phyloP scores from a whole-genome alignment of 2,113 vertebrate species.

The Columba janthina region DNA sequence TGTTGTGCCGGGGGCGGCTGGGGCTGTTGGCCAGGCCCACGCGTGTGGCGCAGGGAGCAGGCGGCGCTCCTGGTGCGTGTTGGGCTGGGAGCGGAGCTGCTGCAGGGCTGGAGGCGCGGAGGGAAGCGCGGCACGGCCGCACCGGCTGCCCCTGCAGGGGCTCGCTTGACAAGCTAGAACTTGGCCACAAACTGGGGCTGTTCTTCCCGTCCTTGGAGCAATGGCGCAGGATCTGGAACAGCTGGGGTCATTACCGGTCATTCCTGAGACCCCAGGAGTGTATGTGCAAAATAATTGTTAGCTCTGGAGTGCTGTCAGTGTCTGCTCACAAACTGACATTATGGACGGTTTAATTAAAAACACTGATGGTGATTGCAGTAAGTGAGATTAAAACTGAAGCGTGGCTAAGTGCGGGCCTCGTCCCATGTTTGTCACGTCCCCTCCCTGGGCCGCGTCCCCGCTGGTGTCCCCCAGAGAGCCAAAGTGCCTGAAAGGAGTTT shows the following conservation, averaged over 20 bases:
- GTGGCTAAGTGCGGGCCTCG: too few species aligned
- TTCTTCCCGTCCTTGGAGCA: neutral
- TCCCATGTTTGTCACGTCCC: neutral
- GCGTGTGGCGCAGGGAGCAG: rapidly evolving
- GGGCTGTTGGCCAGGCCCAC: too few species aligned
- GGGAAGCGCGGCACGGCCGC: neutral
- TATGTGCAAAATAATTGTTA: neutral
- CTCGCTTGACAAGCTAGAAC: neutral
- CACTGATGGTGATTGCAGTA: neutral
- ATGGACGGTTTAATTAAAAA: neutral
- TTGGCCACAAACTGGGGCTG: neutral
- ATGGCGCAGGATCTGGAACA: neutral
- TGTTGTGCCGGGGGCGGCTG: too few species aligned
- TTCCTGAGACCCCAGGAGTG: neutral
- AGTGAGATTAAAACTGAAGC: neutral
- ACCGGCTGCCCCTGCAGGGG: neutral
- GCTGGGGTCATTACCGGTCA: neutral
- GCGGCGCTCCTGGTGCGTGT: too few species aligned
- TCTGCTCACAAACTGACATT: neutral
- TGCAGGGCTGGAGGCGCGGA: neutral
- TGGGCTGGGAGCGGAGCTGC: neutral
- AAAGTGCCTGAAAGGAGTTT: too few species aligned
- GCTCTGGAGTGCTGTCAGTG: neutral
- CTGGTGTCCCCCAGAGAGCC: too few species aligned
- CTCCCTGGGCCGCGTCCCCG: neutral